These are phyloP conservation scores for Hippolais icterina DNA, from an alignment of 2,113 vertebrate genomes.

Conservation along the genomic window DNA sequence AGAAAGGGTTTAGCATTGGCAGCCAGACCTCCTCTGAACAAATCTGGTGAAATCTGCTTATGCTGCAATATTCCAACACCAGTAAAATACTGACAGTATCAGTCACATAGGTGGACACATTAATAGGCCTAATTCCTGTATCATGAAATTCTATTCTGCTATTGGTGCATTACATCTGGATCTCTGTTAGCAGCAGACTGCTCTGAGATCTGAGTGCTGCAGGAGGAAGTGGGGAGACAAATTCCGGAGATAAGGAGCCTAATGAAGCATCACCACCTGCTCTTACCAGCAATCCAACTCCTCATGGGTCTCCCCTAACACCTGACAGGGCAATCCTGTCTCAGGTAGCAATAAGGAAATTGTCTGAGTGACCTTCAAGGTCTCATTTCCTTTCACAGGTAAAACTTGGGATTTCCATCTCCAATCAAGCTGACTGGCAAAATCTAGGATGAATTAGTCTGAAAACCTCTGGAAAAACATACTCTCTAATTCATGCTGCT, in stretches of 20 bases:
- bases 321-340: neutral
- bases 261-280: neutral
- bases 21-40: neutral
- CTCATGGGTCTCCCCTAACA: neutral
- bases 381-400: neutral
- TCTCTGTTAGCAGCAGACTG: neutral
- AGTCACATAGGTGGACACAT: accelerated
- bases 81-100: neutral
- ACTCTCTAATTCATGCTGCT: neutral
- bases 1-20: neutral
- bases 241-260: neutral
- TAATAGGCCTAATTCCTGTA: neutral
- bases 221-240: neutral
- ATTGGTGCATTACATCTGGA: neutral
- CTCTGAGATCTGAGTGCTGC: neutral
- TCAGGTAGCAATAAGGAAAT: neutral
- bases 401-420: neutral
- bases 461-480: neutral
- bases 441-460: neutral
- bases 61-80: neutral
- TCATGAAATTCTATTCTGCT: neutral
- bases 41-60: neutral
- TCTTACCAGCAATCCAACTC: neutral
- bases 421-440: neutral
- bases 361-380: neutral